Evolutionary conservation across 2,113 vertebrate genomes (phyloP).

Genomic region (Marcusenius ussheri): DNA sequence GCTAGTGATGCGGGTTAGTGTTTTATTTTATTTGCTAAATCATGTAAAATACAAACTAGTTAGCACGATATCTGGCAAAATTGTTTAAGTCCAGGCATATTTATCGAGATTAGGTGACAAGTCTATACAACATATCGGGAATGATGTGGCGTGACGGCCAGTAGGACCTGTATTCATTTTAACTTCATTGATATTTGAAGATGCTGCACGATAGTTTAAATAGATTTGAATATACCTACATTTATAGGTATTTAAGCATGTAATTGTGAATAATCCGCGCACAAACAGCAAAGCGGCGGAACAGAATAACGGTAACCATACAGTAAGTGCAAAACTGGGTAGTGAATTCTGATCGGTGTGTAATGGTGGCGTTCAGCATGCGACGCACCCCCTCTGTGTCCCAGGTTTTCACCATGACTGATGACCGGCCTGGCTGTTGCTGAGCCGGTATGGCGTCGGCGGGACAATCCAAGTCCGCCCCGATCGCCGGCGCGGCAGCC

Average conservation of each 20-base stretch:
- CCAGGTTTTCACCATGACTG: background rate
- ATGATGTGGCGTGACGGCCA: background rate
- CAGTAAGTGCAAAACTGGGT: background rate
- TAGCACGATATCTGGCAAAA: background rate
- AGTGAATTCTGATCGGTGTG: background rate
- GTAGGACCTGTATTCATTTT: background rate
- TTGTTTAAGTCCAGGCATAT: background rate
- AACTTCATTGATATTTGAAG: background rate
- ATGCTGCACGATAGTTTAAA: background rate
- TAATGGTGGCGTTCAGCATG: background rate
- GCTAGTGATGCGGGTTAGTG: background rate
- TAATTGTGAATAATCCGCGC: background rate
- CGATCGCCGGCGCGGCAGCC: constrained; percentile 30
- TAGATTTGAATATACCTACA: background rate
- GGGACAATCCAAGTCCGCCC: constrained; percentile 31
- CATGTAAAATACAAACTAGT: background rate
- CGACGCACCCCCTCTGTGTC: background rate
- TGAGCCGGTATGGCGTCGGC: constrained; percentile 57
- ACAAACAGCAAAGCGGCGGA: background rate
- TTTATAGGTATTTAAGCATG: background rate
- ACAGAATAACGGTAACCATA: background rate
- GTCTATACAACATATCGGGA: background rate
- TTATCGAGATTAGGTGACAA: background rate
- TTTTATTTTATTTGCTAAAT: background rate
- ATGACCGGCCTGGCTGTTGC: background rate